Conservation (phyloP, 1,140 invertebrate genomes). For the Lanistes nyassanus region DNA sequence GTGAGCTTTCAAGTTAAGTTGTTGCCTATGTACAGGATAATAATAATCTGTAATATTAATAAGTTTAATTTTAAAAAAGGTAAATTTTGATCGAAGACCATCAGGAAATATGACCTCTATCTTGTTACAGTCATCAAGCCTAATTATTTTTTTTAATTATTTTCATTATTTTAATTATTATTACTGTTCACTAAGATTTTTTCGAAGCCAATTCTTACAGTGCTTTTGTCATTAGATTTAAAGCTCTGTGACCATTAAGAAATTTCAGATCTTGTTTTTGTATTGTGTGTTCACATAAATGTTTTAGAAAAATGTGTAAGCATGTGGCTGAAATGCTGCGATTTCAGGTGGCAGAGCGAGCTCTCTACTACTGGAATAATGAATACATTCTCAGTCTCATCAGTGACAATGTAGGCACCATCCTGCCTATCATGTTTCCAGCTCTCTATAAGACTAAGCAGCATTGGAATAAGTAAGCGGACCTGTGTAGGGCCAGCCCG, state of each 20-base stretch:
- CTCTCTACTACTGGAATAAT: conserved; percentile 72
- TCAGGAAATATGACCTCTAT: too few species aligned
- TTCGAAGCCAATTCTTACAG: neutral
- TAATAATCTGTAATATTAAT: too few species aligned
- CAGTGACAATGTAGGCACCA: conserved; percentile 66
- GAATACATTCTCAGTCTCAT: conserved; percentile 71
- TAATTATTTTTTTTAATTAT: too few species aligned
- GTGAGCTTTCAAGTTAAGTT: too few species aligned
- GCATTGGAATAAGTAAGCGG: conserved; percentile 96
- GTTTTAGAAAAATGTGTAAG: neutral
- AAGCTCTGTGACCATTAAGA: neutral
- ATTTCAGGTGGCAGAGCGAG: conserved; percentile 69
- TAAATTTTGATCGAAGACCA: too few species aligned
- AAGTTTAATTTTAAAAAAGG: too few species aligned
- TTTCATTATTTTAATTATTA: too few species aligned
- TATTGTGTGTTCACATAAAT: conserved; percentile 3
- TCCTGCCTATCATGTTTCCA: conserved; percentile 87
- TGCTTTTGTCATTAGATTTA: neutral
- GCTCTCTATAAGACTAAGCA: conserved; percentile 95
- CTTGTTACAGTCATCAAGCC: too few species aligned
- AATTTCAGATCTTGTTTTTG: conserved; percentile 5
- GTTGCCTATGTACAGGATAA: too few species aligned
- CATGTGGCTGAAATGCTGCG: neutral
- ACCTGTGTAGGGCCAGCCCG: neutral
- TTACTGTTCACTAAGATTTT: too few species aligned